Base-by-base conservation (phyloP, 2,888 invertebrate species). In the Eucriotettix oculatus region DNA sequence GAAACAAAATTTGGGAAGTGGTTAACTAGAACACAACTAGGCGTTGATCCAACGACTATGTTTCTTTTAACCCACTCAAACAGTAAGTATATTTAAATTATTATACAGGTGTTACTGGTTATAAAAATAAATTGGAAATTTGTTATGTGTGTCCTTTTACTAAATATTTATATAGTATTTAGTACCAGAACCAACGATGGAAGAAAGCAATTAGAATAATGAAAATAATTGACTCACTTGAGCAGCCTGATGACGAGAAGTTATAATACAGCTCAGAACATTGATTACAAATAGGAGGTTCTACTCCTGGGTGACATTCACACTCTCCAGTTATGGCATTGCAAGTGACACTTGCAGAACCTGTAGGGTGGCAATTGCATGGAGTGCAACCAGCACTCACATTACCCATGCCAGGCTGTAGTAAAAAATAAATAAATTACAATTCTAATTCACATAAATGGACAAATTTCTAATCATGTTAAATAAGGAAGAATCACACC, bases 311-410 rank as follows among this genome's bases (percentile, higher is more conserved):
- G 53, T 83, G 83, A 74, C 91, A 94, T 52, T 78, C 76, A 75
- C 94, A 94, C 63, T 82, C 81, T 10, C 95, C 95, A n/a, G 81
- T 81, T 54, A 75, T 73, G 0, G 83, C 74, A 72, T 90, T 85
- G 75, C 97, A 97, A 40, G 79, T 71, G n/a, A 74, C 73, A 60
- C 78, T 79, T 44, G 74, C 70, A 0, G 94, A 82, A 29, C 90
- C 92, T 61, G 78, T 71, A 0, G 73, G 65, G 65, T 86, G 82
- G 71, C 97, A 97, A 60, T 81, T 80, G 73, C 96, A 97, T 44
- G 82, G 75, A 1, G 81, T 79, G 71, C 96, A 97, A 42, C 88
- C 86, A 9, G 84, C 82, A 10, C 85, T 83, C 52, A 90, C 78
- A 68, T 92, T 85, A 68, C 86, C 85, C 69, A 79, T 84, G 29